Evolutionary conservation across 2,797 vertebrate genomes (phyloP).

Genomic region (Myiotriccus ornatus): DNA sequence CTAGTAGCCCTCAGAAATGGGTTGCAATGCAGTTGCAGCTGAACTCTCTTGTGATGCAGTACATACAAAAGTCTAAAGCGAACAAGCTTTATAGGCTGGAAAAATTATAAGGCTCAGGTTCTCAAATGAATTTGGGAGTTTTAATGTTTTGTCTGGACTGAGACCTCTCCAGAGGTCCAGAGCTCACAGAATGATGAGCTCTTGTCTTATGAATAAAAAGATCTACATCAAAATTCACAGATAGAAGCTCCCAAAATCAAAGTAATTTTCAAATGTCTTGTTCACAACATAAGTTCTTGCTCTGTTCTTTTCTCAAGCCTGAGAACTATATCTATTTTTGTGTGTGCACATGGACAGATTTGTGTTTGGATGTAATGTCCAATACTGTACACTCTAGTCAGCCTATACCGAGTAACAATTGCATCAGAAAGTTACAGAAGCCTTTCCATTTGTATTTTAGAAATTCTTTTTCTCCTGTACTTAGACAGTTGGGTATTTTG

Average conservation of each 20-base stretch:
- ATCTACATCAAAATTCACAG: not conserved
- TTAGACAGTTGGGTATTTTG: not conserved
- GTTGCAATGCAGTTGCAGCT: not conserved
- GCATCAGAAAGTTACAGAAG: not conserved
- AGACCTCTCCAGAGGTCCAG: not conserved
- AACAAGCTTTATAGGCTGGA: not conserved
- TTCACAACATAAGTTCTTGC: not conserved
- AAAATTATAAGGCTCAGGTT: not conserved
- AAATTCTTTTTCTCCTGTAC: not conserved
- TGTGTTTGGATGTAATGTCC: not conserved
- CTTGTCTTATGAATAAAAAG: not conserved
- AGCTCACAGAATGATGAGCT: not conserved
- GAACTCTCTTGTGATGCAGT: not conserved
- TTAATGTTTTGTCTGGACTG: not conserved
- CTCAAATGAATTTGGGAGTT: not conserved
- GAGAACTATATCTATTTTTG: not conserved
- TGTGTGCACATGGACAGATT: rapidly evolving
- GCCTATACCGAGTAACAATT: not conserved
- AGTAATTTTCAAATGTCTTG: not conserved
- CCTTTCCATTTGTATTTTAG: not conserved
- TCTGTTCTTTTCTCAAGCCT: not conserved
- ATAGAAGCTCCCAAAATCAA: not conserved
- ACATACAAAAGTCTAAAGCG: not conserved
- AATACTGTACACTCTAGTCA: not conserved
- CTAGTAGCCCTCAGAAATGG: not conserved